Evolutionary conservation across 2,113 vertebrate genomes (phyloP).

Genomic region (Atrichornis clamosus): DNA sequence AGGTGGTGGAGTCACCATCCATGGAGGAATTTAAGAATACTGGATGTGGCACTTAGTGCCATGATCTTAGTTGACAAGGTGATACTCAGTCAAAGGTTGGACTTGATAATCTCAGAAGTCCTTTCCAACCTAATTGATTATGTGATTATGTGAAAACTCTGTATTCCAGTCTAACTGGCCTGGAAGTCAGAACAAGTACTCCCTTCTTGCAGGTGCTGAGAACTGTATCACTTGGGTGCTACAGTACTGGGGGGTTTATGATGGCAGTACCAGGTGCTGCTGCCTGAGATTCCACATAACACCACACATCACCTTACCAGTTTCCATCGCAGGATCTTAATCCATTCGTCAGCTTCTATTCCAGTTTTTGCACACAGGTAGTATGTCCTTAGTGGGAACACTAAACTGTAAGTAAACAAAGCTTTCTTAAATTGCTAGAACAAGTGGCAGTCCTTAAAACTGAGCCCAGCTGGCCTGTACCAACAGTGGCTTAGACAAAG

Average conservation of each 20-base stretch:
- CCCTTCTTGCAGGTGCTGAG: not conserved
- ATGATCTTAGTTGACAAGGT: not conserved
- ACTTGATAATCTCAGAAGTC: not conserved
- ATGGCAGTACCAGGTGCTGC: not conserved
- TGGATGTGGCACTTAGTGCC: not conserved
- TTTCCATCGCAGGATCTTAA: constrained; percentile 94
- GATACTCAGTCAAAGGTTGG: not conserved
- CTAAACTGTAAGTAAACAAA: constrained; percentile 77
- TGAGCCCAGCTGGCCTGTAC: not conserved
- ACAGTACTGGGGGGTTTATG: rapidly evolving
- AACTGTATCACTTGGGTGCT: no score
- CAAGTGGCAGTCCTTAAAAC: not conserved
- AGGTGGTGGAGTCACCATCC: not conserved
- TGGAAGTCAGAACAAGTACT: not conserved
- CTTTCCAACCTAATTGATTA: not conserved
- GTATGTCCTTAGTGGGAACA: constrained; percentile 93
- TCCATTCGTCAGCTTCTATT: constrained; percentile 96
- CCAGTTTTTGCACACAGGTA: constrained; percentile 92
- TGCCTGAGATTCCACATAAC: not conserved
- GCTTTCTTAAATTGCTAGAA: not conserved
- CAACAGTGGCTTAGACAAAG: not conserved
- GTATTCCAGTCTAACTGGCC: not conserved
- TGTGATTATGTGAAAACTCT: not conserved
- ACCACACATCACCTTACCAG: constrained; percentile 76
- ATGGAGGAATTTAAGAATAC: not conserved